These are phyloP conservation scores for Drosophila burlai DNA, from an alignment of 1,140 invertebrate species.

Conservation along the genomic window DNA sequence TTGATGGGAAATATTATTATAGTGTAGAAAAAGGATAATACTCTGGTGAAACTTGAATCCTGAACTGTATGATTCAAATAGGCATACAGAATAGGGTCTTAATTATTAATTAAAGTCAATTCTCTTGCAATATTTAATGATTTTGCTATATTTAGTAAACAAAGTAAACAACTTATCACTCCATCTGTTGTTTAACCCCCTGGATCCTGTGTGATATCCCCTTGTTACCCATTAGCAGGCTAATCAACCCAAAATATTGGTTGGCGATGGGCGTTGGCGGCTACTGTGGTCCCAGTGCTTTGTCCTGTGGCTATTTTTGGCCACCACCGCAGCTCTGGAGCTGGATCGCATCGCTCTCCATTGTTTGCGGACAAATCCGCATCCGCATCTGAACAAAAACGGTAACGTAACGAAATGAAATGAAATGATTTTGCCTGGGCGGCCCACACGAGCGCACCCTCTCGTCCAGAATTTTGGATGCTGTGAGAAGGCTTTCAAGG, in stretches of 20 bases:
- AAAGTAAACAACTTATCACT: accelerated
- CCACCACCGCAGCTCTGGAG: slow-evolving; percentile 1
- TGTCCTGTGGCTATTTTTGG: slow-evolving; percentile 50
- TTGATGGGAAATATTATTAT: no score
- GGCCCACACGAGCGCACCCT: slow-evolving; percentile 14
- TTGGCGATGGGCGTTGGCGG: slow-evolving; percentile 5
- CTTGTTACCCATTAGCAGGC: slow-evolving; percentile 5
- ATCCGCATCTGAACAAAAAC: slow-evolving; percentile 19
- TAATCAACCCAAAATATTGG: slow-evolving; percentile 30
- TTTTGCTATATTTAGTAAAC: background rate
- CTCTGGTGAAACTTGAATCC: no score
- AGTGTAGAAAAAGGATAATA: no score
- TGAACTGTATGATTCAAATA: no score
- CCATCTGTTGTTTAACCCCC: no score
- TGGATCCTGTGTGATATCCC: background rate
- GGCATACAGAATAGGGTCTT: no score
- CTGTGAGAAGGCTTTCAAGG: slow-evolving; percentile 53
- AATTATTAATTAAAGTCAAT: background rate
- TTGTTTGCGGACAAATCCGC: slow-evolving; percentile 43
- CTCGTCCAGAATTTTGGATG: slow-evolving; percentile 24
- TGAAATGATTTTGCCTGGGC: slow-evolving; percentile 36
- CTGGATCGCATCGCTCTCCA: slow-evolving; percentile 9
- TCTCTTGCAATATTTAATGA: no score
- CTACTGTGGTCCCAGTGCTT: slow-evolving; percentile 9
- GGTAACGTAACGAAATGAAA: slow-evolving; percentile 32